Evolutionary conservation across 2,113 vertebrate species (phyloP).

Genomic region (Petromus typicus): DNA sequence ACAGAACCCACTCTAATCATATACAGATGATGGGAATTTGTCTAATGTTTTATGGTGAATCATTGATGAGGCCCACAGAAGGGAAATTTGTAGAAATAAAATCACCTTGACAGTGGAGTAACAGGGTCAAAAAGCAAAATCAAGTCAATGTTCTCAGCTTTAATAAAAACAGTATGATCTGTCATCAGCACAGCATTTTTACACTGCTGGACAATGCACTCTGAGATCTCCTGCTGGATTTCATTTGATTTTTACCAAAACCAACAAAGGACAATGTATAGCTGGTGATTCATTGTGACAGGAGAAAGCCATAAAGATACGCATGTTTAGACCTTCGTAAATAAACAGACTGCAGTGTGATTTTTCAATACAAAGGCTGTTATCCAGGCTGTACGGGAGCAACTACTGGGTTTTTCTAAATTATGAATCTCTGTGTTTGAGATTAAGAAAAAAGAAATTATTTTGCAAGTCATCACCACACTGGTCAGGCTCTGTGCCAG

Average conservation of each 20-base stretch:
- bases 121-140: slow-evolving; percentile 93
- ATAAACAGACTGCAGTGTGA: slow-evolving; percentile 82
- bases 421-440: slow-evolving; percentile 58
- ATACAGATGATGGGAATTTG: slow-evolving; percentile 94
- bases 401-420: slow-evolving; percentile 50
- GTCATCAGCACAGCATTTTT: slow-evolving; percentile 91
- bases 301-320: slow-evolving; percentile 89
- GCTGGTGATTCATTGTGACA: slow-evolving; percentile 93
- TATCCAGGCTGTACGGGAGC: slow-evolving; percentile 54
- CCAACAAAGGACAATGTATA: slow-evolving; percentile 90
- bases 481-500: slow-evolving; percentile 59
- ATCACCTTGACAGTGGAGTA: slow-evolving; percentile 94
- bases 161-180: slow-evolving; percentile 97
- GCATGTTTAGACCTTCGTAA: slow-evolving; percentile 84
- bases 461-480: slow-evolving; percentile 48
- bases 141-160: slow-evolving; percentile 92
- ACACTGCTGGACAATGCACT: slow-evolving; percentile 90
- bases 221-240: slow-evolving; percentile 93
- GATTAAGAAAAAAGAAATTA: slow-evolving; percentile 57
- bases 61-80: slow-evolving; percentile 88
- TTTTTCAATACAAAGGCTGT: slow-evolving; percentile 77
- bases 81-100: slow-evolving; percentile 96
- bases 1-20: slow-evolving; percentile 89
- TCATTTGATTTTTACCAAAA: slow-evolving; percentile 93
- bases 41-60: slow-evolving; percentile 91